Percentiles rank a stretch among this genome's conserved stretches.
phyloP scores from a whole-genome alignment of 2,113 vertebrate species.

The Zosterops japonicus region DNA sequence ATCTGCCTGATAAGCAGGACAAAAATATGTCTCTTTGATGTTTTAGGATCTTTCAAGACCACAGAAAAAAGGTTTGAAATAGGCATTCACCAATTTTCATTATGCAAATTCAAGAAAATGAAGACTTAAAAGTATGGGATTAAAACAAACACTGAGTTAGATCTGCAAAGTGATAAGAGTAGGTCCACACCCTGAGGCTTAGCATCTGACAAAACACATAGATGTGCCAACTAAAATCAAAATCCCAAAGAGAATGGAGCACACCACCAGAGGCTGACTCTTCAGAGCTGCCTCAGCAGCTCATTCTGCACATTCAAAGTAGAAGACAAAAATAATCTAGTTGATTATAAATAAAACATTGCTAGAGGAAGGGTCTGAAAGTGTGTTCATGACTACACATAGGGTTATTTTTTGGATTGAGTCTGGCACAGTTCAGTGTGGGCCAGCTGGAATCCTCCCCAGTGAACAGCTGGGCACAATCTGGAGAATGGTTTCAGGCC shows the following conservation, averaged over 20 bases:
- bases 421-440: neutral
- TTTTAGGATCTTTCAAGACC: neutral
- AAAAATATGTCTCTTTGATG: neutral
- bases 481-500: neutral
- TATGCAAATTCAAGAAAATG: neutral
- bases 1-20: neutral
- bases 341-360: neutral
- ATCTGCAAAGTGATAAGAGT: neutral
- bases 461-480: neutral
- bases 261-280: neutral
- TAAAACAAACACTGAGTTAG: neutral
- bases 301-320: neutral
- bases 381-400: too few relatives aligned
- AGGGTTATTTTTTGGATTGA: rapidly evolving
- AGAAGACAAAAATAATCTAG: neutral
- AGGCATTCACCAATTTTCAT: neutral
- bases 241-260: neutral
- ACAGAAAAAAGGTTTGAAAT: neutral
- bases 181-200: neutral
- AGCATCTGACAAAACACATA: neutral
- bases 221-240: neutral
- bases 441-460: neutral
- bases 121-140: neutral
- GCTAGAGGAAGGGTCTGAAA: neutral
- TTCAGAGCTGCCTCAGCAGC: neutral